These are phyloP conservation scores for Nothocercus nigrocapillus DNA, from an alignment of 2,113 vertebrate species.

Conservation along the genomic window DNA sequence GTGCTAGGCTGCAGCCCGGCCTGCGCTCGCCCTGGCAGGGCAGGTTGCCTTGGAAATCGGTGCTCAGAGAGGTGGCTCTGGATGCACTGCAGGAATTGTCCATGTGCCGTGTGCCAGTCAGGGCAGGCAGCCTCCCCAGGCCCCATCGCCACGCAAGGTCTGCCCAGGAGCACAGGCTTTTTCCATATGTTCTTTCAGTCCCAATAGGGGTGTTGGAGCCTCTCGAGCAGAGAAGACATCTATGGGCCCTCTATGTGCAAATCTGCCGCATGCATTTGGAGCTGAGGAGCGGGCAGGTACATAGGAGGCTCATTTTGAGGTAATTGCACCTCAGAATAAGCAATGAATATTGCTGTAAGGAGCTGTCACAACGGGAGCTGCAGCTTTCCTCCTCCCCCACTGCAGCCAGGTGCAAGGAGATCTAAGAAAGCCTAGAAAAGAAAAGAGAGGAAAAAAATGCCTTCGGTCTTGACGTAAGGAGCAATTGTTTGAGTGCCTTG, in stretches of 20 bases:
- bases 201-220: rapidly evolving
- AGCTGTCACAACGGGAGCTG: slow-evolving; percentile 15
- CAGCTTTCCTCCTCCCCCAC: background rate
- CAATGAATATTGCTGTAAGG: slow-evolving; percentile 35
- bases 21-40: background rate
- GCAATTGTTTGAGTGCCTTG: background rate
- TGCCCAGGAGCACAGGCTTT: background rate
- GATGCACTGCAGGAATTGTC: rapidly evolving
- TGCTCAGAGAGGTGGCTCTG: rapidly evolving
- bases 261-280: background rate
- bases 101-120: background rate
- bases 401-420: background rate
- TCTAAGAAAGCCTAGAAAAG: background rate
- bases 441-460: background rate
- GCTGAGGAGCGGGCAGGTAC: background rate
- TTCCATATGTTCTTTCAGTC: background rate
- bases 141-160: background rate
- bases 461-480: background rate
- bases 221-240: background rate
- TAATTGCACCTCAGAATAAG: background rate
- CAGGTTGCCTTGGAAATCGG: background rate
- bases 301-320: background rate
- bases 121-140: too few relatives aligned
- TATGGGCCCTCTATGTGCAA: background rate
- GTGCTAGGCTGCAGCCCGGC: background rate